These are phyloP conservation scores for Dasyprocta punctata DNA, from an alignment of 2,113 vertebrate genomes.

Conservation along the genomic window DNA sequence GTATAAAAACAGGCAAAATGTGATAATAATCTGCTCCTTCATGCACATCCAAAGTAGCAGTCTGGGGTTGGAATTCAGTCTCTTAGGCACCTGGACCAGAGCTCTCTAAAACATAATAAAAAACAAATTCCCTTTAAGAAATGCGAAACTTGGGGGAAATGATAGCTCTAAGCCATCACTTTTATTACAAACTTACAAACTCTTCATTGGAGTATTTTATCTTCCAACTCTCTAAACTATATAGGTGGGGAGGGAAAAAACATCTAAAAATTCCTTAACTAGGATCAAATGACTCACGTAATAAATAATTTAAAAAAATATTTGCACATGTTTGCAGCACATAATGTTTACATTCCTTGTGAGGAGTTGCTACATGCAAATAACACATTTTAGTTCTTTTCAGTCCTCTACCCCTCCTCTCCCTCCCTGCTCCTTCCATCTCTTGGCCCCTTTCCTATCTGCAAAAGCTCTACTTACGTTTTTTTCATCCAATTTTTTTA, in stretches of 20 bases:
- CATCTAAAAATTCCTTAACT: conserved; percentile 14
- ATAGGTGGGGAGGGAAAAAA: background rate
- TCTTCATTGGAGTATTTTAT: background rate
- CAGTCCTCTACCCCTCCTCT: background rate
- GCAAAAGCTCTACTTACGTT: background rate
- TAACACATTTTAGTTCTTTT: background rate
- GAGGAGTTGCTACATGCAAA: background rate
- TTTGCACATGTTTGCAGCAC: background rate
- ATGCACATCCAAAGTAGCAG: background rate
- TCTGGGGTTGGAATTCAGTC: background rate
- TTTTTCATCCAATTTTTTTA: background rate
- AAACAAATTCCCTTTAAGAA: conserved; percentile 16
- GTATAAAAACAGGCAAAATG: conserved; percentile 4
- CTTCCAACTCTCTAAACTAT: conserved; percentile 14
- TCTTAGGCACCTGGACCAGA: background rate
- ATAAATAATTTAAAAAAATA: background rate
- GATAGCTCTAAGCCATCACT: background rate
- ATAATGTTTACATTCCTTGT: background rate
- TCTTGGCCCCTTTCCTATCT: background rate
- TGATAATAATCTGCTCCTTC: background rate
- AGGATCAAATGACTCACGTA: background rate
- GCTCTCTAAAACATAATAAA: background rate
- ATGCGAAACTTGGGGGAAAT: conserved; percentile 46
- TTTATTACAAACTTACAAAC: conserved; percentile 5
- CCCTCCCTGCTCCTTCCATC: background rate